Evolutionary conservation across 2,797 vertebrate genomes (phyloP), one percentile per base, ranked within the genome.

Genomic region (Myripristis murdjan): DNA sequence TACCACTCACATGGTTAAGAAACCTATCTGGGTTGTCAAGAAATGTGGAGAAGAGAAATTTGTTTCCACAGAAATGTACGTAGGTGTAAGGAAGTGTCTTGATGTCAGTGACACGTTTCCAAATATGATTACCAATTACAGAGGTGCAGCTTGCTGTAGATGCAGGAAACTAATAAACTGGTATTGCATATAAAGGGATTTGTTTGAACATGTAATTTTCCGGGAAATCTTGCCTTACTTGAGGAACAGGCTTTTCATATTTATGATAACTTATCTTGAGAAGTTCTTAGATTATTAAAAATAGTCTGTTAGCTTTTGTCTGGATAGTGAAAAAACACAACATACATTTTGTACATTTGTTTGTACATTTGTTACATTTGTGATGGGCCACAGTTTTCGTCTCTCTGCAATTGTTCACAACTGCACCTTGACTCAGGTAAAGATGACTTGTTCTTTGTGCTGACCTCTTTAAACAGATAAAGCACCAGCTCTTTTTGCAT

Each of bases 161-260:
- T 37, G 35, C 11, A 6, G 1, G 31, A 33, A 1, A 33, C 33
- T n/a, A n/a, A n/a, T 6, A 31, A 68, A 74, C 20, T 16, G 20
- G 6, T 43, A 22, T 51, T 51, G 68, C 46, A 44, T 10, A 24
- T n/a, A 47, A 16, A n/a, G 44, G 54, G 4, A n/a, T n/a, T n/a
- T n/a, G n/a, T n/a, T n/a, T n/a, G n/a, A 73, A 79, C 56, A 33
- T 47, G 69, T 58, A 76, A 75, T 74, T 69, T 71, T 57, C 16
- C 39, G 23, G 49, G 59, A 68, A 57, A 63, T 60, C 54, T 43
- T 12, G 3, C 14, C 8, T 37, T 11, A 37, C 12, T 12, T 11
- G 35, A 37, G 35, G 11, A 37, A 37, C 2, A 37, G 35, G 11
- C 35, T 37, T 11, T 37, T 37, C 35, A 37, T 37, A 37, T 35